Evolutionary conservation across 2,888 invertebrate species (phyloP), one percentile per base, ranked within the genome.

Genomic region (Ametastegia equiseti): DNA sequence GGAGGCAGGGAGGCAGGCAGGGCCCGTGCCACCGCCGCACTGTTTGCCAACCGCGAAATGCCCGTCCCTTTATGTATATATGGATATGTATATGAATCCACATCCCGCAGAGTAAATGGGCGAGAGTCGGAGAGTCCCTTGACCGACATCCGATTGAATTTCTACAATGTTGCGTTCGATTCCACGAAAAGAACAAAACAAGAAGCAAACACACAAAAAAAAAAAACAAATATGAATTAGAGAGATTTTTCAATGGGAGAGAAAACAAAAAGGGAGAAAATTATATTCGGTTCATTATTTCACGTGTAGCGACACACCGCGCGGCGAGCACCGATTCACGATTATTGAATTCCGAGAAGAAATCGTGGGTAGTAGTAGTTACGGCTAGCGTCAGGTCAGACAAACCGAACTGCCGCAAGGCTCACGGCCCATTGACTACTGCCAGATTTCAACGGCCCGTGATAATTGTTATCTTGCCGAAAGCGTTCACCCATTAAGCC

Each of bases 11-110:
- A n/a, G n/a, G n/a, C n/a, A n/a, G 50, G 36, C 75, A 71, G 47
- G 13, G 6, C 27, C 15, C 36, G 27, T 11, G 19, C n/a, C 19
- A 9, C 45, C 45, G 45, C 27, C n/a, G 19, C 33, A 33, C 30
- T 75, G 75, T 75, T 75, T 75, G 75, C 54, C 75, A 30, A 75
- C 75, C 75, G 54, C 75, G 50, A 75, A 75, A 54, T 75, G 75
- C 36, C 75, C 54, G 75, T 75, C 50, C 50, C 75, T 50, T 75
- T 36, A 54, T 75, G 50, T 50, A 75, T 50, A 50, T 36, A 54
- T 36, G 54, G 50, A 75, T 75, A 54, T 54, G 75, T 54, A 75
- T 50, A 75, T 54, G 75, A 75, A 75, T 54, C 75, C 42, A 54
- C 33, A 54, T 36, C 75, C 50, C 75, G 54, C 23, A 5, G 36